Percentiles rank a stretch among this genome's conserved stretches.
Evolutionary conservation across 37 sponge, comb jelly and placozoan species (phyloP).

Genomic region (Beroe ovata): DNA sequence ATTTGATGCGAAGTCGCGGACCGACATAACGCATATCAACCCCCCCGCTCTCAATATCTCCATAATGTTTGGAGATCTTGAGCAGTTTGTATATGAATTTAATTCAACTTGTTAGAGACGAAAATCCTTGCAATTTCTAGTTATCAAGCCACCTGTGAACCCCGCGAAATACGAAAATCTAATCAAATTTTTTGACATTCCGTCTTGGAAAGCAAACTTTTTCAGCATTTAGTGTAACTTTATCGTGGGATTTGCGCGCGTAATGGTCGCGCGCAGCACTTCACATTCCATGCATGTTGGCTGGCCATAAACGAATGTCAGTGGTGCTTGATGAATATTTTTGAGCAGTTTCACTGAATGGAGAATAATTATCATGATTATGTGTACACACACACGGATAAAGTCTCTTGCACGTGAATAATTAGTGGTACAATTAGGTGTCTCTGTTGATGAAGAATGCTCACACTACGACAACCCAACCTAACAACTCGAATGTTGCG

Average conservation of each 20-base stretch:
- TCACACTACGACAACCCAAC: conserved; percentile 10
- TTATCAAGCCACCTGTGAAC: conserved; percentile 35
- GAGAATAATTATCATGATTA: neutral
- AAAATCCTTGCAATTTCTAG: too few species aligned
- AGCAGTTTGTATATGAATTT: too few species aligned
- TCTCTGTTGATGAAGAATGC: conserved; percentile 50
- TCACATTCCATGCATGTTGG: too few species aligned
- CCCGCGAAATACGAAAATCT: conserved; percentile 47
- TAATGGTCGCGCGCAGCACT: neutral
- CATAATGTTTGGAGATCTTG: too few species aligned
- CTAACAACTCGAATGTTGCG: neutral
- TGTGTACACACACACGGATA: neutral
- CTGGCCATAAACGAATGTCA: too few species aligned
- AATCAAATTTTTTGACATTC: conserved; percentile 43
- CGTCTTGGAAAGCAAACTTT: neutral
- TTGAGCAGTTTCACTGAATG: too few species aligned
- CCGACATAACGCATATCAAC: too few species aligned
- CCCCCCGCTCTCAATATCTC: too few species aligned
- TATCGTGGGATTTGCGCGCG: conserved; percentile 7
- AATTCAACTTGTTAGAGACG: too few species aligned
- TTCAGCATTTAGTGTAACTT: conserved; percentile 57
- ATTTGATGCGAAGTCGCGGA: too few species aligned
- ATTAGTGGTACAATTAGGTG: neutral
- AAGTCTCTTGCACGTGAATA: neutral
- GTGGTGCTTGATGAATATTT: too few species aligned